These are phyloP conservation scores for Alcis repandata DNA, from an alignment of 2,888 invertebrate genomes.

Conservation along the genomic window DNA sequence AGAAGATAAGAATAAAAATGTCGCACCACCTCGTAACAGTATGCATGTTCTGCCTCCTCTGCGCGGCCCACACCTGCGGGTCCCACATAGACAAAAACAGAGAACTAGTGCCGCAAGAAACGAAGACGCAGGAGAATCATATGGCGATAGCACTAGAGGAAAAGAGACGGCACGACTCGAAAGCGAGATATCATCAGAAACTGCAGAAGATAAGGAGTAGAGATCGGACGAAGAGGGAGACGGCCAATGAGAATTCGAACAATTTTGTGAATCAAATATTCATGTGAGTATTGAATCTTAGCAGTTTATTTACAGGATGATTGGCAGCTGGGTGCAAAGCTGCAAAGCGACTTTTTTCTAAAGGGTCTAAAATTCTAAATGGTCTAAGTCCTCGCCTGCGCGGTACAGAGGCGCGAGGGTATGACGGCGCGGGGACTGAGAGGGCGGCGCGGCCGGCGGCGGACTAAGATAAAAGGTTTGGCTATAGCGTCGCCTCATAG, in stretches of 20 bases:
- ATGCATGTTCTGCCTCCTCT: constrained; percentile 93
- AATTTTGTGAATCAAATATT: constrained; percentile 90
- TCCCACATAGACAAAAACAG: constrained; percentile 87
- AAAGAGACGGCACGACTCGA: constrained; percentile 57
- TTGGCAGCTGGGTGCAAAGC: too few relatives aligned
- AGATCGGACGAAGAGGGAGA: constrained; percentile 63
- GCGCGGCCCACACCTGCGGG: constrained; percentile 92
- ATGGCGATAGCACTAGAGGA: constrained; percentile 59
- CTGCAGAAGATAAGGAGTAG: constrained; percentile 62
- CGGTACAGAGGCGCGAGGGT: too few relatives aligned
- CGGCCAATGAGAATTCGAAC: constrained; percentile 77
- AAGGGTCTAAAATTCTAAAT: too few relatives aligned
- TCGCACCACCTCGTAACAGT: constrained; percentile 90
- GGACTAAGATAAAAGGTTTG: too few relatives aligned
- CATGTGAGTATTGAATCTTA: constrained; percentile 44
- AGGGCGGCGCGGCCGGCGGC: too few relatives aligned
- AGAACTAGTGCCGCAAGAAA: constrained; percentile 60
- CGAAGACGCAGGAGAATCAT: constrained; percentile 51
- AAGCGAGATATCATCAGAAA: constrained; percentile 65
- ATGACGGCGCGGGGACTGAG: too few relatives aligned
- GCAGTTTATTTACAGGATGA: neutral
- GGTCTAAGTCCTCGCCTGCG: too few relatives aligned
- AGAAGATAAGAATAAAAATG: constrained; percentile 64
- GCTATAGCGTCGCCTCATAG: too few relatives aligned
- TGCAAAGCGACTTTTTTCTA: too few relatives aligned